Evolutionary conservation across 2,113 vertebrate species (phyloP).

Genomic region (Pomatostomus ruficeps): DNA sequence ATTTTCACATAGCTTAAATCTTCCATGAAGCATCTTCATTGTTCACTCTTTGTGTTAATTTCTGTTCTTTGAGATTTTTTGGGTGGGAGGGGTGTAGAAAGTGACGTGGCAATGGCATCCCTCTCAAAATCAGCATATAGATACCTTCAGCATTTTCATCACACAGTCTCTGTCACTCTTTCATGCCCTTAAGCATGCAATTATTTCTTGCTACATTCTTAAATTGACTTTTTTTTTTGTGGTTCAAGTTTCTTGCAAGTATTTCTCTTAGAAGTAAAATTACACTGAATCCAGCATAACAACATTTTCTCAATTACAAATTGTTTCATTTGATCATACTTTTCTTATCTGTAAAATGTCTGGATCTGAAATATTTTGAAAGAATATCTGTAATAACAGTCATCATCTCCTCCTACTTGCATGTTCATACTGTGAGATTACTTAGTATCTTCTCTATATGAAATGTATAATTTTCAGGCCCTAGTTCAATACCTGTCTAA

Average conservation of each 20-base stretch:
- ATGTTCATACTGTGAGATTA: not conserved
- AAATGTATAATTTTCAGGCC: constrained; percentile 3
- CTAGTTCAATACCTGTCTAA: not conserved
- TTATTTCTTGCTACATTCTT: not conserved
- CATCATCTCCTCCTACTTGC: constrained; percentile 57
- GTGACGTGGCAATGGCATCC: fast-evolving
- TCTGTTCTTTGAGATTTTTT: not conserved
- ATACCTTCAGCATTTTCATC: not conserved
- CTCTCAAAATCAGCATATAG: not conserved
- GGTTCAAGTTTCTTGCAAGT: not conserved
- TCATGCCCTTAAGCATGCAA: not conserved
- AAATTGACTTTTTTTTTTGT: not conserved
- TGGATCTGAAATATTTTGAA: constrained; percentile 58
- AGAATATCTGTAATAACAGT: constrained; percentile 45
- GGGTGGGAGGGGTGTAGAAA: not conserved
- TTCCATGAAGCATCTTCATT: not conserved
- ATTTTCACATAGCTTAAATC: not conserved
- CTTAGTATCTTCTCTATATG: not conserved
- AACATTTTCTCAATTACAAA: constrained; percentile 18
- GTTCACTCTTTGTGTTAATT: not conserved
- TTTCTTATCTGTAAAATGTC: constrained; percentile 44
- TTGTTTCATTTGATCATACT: constrained; percentile 45
- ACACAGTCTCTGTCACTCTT: not conserved
- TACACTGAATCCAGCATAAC: not conserved
- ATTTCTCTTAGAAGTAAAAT: not conserved